Base-by-base conservation (phyloP, 2,888 invertebrate genomes). In the Antitype chi region DNA sequence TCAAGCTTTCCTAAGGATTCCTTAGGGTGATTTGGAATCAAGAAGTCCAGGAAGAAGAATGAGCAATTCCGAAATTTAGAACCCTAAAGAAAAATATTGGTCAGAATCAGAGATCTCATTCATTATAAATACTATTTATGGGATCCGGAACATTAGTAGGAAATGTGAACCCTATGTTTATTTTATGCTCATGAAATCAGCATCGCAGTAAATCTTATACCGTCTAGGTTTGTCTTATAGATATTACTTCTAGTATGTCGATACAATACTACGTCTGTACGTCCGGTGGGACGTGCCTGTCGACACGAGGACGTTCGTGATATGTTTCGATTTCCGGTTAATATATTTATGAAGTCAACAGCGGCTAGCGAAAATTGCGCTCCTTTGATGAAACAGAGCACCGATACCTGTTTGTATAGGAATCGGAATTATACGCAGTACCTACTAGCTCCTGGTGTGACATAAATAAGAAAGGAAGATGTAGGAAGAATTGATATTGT, bases 291-390 rank as follows among this genome's bases (percentile, higher is more conserved):
- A 90, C 88, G 87, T 84, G 83, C 82, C 80, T 87, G 85, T 88
- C 83, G 77, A 83, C 70, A 79, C 82, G 86, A 88, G 87, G 86
- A 84, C 82, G 80, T 74, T 91, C 90, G 90, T 92, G 92, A 91
- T 90, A 91, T 90, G 90, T 92, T 91, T 90, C 89, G 89, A 88
- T 92, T 92, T 92, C 92, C 91, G 91, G 71, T 76, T 85, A 86
- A 86, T 90, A 86, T 86, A 49, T 17, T 23, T 32, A 89, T 86
- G 76, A 81, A 74, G 59, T 77, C 67, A 71, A 69, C 70, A 66
- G 55, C 20, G 23, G 63, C 43, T 43, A 32, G 66, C 6, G 47
- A 75, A 55, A 69, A 52, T 20, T 23, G 17, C 25, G 60, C 38
- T 59, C n/a, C 25, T 62, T 43, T 75, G 28, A 60, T 43, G 25